These are phyloP conservation scores for Pachymerium ferrugineum DNA, from an alignment of 2,888 invertebrate genomes.

Conservation along the genomic window DNA sequence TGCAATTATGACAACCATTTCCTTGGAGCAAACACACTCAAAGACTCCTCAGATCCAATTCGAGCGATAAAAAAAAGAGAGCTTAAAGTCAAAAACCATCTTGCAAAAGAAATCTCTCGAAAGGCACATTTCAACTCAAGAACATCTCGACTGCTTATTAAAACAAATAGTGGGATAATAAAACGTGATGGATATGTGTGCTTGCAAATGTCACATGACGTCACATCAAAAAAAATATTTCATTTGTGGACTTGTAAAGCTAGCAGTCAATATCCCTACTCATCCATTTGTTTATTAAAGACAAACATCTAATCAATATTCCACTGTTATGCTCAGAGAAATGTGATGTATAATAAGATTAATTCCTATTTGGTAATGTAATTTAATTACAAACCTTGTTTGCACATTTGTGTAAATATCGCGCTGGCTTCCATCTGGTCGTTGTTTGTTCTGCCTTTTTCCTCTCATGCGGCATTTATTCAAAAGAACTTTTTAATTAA, in stretches of 20 bases:
- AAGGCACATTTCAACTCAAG: too few species aligned
- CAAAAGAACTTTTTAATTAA: neutral
- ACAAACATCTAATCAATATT: neutral
- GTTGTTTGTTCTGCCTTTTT: neutral
- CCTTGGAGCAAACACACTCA: neutral
- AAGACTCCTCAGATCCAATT: constrained; percentile 9
- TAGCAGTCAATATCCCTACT: neutral
- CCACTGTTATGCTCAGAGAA: neutral
- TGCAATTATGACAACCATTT: constrained; percentile 18
- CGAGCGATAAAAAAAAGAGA: constrained; percentile 5
- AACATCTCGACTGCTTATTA: too few species aligned
- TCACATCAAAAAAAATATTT: too few species aligned
- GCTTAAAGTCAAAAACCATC: constrained; percentile 9
- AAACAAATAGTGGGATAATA: too few species aligned
- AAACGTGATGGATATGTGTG: too few species aligned
- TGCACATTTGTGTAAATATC: neutral
- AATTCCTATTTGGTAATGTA: neutral
- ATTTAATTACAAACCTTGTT: neutral
- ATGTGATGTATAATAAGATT: neutral
- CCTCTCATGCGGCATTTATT: neutral
- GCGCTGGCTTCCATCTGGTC: neutral
- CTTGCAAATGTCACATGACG: too few species aligned
- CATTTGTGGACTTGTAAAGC: neutral
- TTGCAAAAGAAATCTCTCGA: neutral
- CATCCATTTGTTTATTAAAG: too few species aligned